phyloP scores from a whole-genome alignment of 2,113 vertebrate species.

The Triplophysa tibetana region DNA sequence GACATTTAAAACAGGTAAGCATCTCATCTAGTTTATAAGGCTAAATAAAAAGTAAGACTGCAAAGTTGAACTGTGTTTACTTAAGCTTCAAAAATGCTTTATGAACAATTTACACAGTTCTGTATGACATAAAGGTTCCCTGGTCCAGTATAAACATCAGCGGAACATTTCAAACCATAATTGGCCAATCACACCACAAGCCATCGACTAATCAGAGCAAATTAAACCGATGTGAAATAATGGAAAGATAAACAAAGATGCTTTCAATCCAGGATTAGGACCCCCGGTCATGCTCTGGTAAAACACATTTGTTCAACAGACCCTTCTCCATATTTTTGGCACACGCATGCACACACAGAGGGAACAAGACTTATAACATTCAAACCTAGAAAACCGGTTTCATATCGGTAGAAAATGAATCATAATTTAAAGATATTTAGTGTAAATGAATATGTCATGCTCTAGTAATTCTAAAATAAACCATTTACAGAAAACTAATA shows the following conservation, averaged over 20 bases:
- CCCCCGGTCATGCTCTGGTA: neutral
- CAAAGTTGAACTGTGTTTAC: too few relatives aligned
- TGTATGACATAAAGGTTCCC: neutral
- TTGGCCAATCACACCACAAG: neutral
- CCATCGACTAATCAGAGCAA: conserved; percentile 18
- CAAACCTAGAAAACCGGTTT: neutral
- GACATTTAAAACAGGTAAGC: too few relatives aligned
- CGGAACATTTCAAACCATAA: neutral
- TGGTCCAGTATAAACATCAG: conserved; percentile 13
- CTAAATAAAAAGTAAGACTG: too few relatives aligned
- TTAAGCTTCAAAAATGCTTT: too few relatives aligned
- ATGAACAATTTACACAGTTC: neutral
- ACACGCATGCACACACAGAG: neutral
- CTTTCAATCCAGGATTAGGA: neutral
- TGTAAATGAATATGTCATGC: neutral
- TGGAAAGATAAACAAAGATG: neutral
- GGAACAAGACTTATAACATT: neutral
- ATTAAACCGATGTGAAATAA: conserved; percentile 5
- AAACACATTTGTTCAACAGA: neutral
- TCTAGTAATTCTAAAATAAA: neutral
- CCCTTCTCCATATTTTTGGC: neutral
- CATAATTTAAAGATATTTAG: too few relatives aligned
- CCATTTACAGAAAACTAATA: neutral
- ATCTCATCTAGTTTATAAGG: too few relatives aligned
- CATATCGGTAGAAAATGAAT: too few relatives aligned